phyloP scores from a whole-genome alignment of 2,797 vertebrate genomes.

The Euthynnus affinis region DNA sequence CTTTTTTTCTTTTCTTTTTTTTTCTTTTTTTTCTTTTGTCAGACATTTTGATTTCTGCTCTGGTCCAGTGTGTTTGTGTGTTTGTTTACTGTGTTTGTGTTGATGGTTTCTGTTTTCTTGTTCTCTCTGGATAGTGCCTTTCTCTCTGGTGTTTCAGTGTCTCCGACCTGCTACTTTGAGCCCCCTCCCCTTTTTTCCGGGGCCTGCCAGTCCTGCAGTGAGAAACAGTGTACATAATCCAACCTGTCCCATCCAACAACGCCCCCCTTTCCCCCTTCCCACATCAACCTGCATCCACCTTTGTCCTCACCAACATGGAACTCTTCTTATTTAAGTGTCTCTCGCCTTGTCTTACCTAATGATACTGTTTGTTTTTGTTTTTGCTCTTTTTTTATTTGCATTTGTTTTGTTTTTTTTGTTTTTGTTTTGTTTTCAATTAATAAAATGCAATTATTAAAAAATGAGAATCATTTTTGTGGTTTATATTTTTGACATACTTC shows the following conservation, averaged over 20 bases:
- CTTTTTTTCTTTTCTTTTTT: constrained; percentile 80
- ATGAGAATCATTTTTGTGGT: constrained; percentile 29
- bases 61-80: constrained; percentile 48
- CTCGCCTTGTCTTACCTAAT: constrained; percentile 83
- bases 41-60: constrained; percentile 49
- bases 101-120: constrained; percentile 69
- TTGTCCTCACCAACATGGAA: constrained; percentile 79
- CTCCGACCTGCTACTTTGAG: constrained; percentile 82
- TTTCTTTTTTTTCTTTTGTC: constrained; percentile 66
- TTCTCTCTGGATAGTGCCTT: constrained; percentile 95
- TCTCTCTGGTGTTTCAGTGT: constrained; percentile 88
- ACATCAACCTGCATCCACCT: constrained; percentile 67
- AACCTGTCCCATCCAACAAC: constrained; percentile 51
- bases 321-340: constrained; percentile 87
- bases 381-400: constrained; percentile 70
- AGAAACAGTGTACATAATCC: constrained; percentile 80
- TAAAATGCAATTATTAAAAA: constrained; percentile 89
- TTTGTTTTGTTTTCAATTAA: constrained; percentile 84
- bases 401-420: constrained; percentile 59
- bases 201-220: constrained; percentile 75
- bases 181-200: constrained; percentile 44
- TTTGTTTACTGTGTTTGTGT: constrained; percentile 83
- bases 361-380: constrained; percentile 78
- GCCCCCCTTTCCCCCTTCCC: background rate
- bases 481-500: constrained; percentile 6